Percentiles rank a stretch among this genome's conserved stretches.
Evolutionary conservation across 2,888 invertebrate genomes (phyloP).

Genomic region (Phymatocera aterrima): DNA sequence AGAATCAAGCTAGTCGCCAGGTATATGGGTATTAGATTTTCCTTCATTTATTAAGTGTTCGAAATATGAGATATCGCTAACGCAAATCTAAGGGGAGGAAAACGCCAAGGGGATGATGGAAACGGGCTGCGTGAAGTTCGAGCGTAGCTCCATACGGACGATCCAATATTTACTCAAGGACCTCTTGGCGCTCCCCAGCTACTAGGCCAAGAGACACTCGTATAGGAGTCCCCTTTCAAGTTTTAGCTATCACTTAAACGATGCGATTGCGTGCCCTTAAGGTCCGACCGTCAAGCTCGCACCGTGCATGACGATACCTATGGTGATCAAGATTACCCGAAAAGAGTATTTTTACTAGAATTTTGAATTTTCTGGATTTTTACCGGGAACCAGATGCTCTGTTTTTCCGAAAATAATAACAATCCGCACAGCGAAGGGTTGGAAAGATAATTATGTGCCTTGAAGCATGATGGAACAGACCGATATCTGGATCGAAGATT

Average conservation of each 20-base stretch:
- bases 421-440: too few relatives aligned
- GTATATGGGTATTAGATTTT: not conserved
- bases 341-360: too few relatives aligned
- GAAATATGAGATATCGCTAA: not conserved
- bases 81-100: not conserved
- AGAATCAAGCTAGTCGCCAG: too few relatives aligned
- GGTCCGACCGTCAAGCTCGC: not conserved
- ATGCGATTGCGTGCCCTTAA: not conserved
- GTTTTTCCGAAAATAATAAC: too few relatives aligned
- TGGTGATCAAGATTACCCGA: too few relatives aligned
- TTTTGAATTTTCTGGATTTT: too few relatives aligned
- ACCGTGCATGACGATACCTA: not conserved
- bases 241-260: conserved; percentile 13
- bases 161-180: conserved; percentile 32
- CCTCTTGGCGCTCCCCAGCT: not conserved
- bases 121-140: not conserved
- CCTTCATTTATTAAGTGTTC: not conserved
- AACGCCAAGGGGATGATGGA: not conserved
- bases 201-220: not conserved
- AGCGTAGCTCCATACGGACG: not conserved
- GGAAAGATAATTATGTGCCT: not conserved
- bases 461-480: not conserved
- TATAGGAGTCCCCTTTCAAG: not conserved
- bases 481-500: not conserved
- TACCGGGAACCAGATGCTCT: too few relatives aligned